phyloP scores from a whole-genome alignment of 2,797 vertebrate species.

The Erithacus rubecula region DNA sequence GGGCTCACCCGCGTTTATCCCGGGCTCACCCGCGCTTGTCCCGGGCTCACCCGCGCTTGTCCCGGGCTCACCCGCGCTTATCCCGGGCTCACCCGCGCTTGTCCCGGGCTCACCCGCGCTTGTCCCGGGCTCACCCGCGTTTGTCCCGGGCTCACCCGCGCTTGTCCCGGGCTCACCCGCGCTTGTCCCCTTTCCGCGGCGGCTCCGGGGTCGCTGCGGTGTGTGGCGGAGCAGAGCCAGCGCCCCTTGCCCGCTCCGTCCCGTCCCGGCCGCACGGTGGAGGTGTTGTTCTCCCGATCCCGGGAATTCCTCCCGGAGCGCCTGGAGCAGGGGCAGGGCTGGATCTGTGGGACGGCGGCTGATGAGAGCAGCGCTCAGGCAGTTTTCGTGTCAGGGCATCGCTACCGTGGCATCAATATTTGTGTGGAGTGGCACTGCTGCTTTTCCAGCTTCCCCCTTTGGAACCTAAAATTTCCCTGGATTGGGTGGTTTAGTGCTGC shows the following conservation, averaged over 20 bases:
- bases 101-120: too few relatives aligned
- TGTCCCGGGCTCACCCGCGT: too few relatives aligned
- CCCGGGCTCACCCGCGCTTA: too few relatives aligned
- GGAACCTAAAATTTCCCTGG: not conserved
- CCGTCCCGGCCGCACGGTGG: slow-evolving; percentile 66
- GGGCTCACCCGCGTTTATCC: too few relatives aligned
- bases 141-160: too few relatives aligned
- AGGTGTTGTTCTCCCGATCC: slow-evolving; percentile 56
- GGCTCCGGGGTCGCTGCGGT: not conserved
- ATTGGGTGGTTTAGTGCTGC: not conserved
- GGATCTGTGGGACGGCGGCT: not conserved
- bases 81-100: too few relatives aligned
- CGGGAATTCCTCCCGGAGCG: not conserved
- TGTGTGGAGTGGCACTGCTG: not conserved
- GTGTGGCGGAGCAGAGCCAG: fast-evolving
- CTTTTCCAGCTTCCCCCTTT: not conserved
- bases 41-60: too few relatives aligned
- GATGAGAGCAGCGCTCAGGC: not conserved
- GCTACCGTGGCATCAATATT: not conserved
- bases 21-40: too few relatives aligned
- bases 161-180: too few relatives aligned
- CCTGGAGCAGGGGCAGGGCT: not conserved
- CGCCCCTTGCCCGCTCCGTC: not conserved
- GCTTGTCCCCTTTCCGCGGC: too few relatives aligned
- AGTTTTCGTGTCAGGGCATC: not conserved